These are phyloP conservation scores for Drosophila tsacasi DNA, from an alignment of 1,140 invertebrate genomes.

Conservation along the genomic window DNA sequence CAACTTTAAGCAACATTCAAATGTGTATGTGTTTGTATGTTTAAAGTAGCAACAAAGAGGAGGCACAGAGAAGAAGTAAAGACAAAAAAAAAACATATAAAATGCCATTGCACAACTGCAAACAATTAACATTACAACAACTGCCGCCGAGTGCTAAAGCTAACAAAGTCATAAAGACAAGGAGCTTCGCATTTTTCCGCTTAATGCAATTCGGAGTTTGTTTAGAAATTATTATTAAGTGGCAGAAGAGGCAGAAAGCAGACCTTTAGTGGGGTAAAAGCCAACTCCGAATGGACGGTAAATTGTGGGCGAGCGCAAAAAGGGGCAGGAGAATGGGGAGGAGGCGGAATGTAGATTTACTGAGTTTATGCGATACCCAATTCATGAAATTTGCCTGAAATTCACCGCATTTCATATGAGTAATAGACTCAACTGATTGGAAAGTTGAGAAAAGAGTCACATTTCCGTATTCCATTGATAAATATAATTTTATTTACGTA, in stretches of 20 bases:
- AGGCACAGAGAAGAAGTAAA: slow-evolving; percentile 26
- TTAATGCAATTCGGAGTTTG: slow-evolving; percentile 37
- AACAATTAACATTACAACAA: slow-evolving; percentile 77
- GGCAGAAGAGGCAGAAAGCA: slow-evolving; percentile 12
- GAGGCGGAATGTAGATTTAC: background rate
- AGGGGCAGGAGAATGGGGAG: background rate
- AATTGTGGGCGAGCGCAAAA: slow-evolving; percentile 41
- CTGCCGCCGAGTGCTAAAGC: slow-evolving; percentile 36
- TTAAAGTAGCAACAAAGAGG: slow-evolving; percentile 33
- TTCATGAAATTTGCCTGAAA: background rate
- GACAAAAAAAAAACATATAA: slow-evolving; percentile 41
- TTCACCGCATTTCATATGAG: background rate
- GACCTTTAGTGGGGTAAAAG: slow-evolving; percentile 21
- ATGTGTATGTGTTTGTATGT: slow-evolving; percentile 18
- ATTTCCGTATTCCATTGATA: background rate
- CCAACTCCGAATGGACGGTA: slow-evolving; percentile 16
- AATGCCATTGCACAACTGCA: slow-evolving; percentile 75
- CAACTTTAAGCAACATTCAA: slow-evolving; percentile 40
- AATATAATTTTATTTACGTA: background rate
- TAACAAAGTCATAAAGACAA: slow-evolving; percentile 53
- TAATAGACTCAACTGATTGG: background rate
- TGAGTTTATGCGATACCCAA: background rate
- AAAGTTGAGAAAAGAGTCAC: background rate
- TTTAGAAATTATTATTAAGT: slow-evolving; percentile 38
- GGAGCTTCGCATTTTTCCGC: slow-evolving; percentile 28